Conservation (phyloP, 2,888 invertebrate species). For the Leucophenga maculata region DNA sequence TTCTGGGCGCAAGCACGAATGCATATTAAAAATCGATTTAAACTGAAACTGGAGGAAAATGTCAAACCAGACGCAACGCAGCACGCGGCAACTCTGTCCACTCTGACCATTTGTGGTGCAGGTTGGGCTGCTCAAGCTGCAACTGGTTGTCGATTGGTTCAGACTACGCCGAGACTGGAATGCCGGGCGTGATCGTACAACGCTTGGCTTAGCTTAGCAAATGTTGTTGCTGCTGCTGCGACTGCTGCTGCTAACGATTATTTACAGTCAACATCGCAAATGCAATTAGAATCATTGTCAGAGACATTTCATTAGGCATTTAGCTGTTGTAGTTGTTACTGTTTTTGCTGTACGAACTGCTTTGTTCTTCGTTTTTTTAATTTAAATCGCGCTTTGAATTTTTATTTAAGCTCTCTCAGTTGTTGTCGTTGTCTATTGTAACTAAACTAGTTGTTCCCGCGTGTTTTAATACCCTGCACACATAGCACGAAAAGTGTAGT, state of each 20-base stretch:
- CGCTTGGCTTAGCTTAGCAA: not conserved
- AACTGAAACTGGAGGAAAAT: too few species aligned
- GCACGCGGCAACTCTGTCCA: too few species aligned
- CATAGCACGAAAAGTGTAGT: too few species aligned
- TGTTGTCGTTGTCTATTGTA: not conserved
- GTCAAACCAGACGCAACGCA: too few species aligned
- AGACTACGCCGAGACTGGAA: not conserved
- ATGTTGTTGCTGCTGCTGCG: not conserved
- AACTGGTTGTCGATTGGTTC: conserved; percentile 6
- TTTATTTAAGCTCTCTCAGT: not conserved
- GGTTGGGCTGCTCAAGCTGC: too few species aligned
- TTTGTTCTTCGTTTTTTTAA: not conserved
- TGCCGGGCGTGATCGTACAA: not conserved
- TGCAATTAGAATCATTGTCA: conserved; percentile 18
- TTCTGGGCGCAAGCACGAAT: too few species aligned
- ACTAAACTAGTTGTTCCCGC: not conserved
- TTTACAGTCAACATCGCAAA: not conserved
- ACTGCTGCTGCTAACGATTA: not conserved
- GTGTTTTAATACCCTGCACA: not conserved
- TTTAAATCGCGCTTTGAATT: not conserved
- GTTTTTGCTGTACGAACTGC: too few species aligned
- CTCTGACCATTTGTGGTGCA: too few species aligned
- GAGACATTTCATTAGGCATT: conserved; percentile 6
- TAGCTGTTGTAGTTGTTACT: too few species aligned
- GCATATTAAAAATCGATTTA: too few species aligned